Conservation (phyloP, 2,797 vertebrate species). For the Tapirus indicus region DNA sequence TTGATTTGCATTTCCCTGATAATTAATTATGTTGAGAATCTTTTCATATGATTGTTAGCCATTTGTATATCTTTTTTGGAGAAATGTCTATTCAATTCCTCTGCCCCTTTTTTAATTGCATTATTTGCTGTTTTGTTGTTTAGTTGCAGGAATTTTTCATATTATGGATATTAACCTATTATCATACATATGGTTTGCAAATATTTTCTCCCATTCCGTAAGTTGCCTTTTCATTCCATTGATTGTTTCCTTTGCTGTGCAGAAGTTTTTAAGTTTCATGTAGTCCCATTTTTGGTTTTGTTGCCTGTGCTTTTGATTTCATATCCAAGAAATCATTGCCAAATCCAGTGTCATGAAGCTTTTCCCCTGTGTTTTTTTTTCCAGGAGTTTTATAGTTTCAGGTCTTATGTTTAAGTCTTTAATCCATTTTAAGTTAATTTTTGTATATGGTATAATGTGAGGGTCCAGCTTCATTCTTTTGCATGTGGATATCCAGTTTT, state of each 20-base stretch:
- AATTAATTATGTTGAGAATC: not conserved
- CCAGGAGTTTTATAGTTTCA: not conserved
- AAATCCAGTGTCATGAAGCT: not conserved
- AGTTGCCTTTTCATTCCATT: not conserved
- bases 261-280: not conserved
- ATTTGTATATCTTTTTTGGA: not conserved
- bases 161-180: not conserved
- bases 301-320: not conserved
- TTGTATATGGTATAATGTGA: not conserved
- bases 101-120: not conserved
- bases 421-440: not conserved
- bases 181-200: not conserved
- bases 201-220: not conserved
- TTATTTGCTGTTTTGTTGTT: not conserved
- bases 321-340: not conserved
- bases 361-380: not conserved
- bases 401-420: not conserved
- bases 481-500: not conserved
- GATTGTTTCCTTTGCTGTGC: not conserved
- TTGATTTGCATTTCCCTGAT: not conserved
- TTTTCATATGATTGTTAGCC: not conserved
- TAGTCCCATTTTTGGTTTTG: not conserved
- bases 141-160: not conserved
- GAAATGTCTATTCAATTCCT: not conserved
- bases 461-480: not conserved